Percentiles rank a stretch among this genome's conserved stretches.
Conservation (phyloP, 35 echinoderm and acorn worm species). For the Heliocidaris erythrogramma region DNA sequence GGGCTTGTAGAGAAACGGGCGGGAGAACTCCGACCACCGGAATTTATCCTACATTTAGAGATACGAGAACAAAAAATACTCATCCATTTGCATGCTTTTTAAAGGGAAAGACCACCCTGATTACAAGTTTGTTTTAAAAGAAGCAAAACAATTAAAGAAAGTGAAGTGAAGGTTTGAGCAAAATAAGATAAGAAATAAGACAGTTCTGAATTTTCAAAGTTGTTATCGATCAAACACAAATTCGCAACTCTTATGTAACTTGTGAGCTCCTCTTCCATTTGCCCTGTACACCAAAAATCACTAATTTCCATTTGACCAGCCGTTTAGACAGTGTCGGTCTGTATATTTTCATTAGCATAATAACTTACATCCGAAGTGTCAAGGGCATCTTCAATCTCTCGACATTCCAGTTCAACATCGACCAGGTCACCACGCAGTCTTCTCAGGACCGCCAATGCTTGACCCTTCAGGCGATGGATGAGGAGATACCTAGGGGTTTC, state of each 20-base stretch:
- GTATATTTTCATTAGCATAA: neutral
- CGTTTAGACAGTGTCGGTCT: too few species aligned
- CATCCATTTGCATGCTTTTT: neutral
- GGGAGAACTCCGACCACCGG: constrained; percentile 66
- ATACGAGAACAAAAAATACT: neutral
- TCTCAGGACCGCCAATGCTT: constrained; percentile 53
- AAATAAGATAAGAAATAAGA: too few species aligned
- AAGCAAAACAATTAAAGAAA: too few species aligned
- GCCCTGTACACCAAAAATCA: too few species aligned
- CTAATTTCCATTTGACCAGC: too few species aligned
- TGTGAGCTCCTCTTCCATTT: too few species aligned
- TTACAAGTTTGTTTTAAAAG: too few species aligned
- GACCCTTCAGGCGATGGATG: constrained; percentile 59
- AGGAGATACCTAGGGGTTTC: constrained; percentile 80
- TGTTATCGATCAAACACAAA: too few species aligned
- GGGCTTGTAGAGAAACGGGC: constrained; percentile 66
- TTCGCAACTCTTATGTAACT: too few species aligned
- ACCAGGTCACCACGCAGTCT: constrained; percentile 54
- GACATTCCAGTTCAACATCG: constrained; percentile 74
- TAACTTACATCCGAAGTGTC: constrained; percentile 66
- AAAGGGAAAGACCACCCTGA: too few species aligned
- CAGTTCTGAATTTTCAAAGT: too few species aligned
- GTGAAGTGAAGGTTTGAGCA: too few species aligned
- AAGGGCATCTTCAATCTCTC: constrained; percentile 83
- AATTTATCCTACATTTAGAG: constrained; percentile 78